phyloP scores from a whole-genome alignment of 2,888 invertebrate genomes.

The Torymus tubicola region DNA sequence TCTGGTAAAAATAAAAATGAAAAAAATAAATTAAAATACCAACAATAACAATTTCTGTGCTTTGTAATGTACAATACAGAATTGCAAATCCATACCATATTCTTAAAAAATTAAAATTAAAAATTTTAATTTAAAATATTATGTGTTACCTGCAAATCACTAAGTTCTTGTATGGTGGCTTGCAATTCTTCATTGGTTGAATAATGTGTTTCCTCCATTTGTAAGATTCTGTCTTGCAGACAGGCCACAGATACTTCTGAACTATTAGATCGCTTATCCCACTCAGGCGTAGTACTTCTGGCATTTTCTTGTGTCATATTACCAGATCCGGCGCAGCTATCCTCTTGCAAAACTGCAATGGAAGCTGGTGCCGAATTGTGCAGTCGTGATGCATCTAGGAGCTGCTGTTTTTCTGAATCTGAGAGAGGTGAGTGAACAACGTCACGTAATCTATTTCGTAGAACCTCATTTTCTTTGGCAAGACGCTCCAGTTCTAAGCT shows the following conservation, averaged over 20 bases:
- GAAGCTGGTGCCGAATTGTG: slow-evolving; percentile 90
- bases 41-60: too few relatives aligned
- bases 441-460: slow-evolving; percentile 86
- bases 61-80: too few relatives aligned
- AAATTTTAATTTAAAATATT: slow-evolving; percentile 75
- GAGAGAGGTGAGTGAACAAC: slow-evolving; percentile 89
- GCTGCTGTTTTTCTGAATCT: slow-evolving; percentile 89
- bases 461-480: slow-evolving; percentile 86
- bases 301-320: slow-evolving; percentile 77
- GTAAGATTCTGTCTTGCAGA: slow-evolving; percentile 93
- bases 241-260: slow-evolving; percentile 94
- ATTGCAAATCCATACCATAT: too few relatives aligned
- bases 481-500: slow-evolving; percentile 82
- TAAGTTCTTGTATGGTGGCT: slow-evolving; percentile 94
- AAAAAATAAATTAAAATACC: too few relatives aligned
- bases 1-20: too few relatives aligned
- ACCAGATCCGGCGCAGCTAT: slow-evolving; percentile 59
- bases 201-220: slow-evolving; percentile 92
- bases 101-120: slow-evolving; percentile 56
- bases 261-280: slow-evolving; percentile 94
- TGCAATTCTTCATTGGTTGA: slow-evolving; percentile 95
- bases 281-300: slow-evolving; percentile 88
- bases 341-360: slow-evolving; percentile 78
- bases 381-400: slow-evolving; percentile 84
- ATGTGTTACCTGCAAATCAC: slow-evolving; percentile 86